Base-by-base conservation (phyloP, 2,888 invertebrate species). In the Phyto melanocephala region DNA sequence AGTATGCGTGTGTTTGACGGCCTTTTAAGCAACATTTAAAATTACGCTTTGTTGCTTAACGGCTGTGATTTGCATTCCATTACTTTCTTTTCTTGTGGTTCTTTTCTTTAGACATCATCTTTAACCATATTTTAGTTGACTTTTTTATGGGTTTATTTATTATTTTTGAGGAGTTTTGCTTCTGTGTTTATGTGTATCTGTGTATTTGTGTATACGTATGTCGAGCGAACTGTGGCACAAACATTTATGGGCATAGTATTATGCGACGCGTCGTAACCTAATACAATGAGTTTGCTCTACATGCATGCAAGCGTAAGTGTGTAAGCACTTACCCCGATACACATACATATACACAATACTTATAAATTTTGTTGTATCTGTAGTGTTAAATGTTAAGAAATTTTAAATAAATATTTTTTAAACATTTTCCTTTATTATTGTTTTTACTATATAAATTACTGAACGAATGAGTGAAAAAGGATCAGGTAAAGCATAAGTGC, bases 21-120 rank as follows among this genome's bases (percentile, higher is more conserved):
- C 52, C 75, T 79, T 71, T 82, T 63, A 75, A 79, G 79, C 58
- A 75, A 65, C 60, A 65, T 82, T 82, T 75, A 79, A 79, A 71
- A 71, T 79, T 75, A 65, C 75, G 70, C 70, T 75, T 79, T 79
- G 35, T 37, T 78, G 74, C 72, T 78, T 74, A 65, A 70, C 70
- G 74, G 42, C 50, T 78, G 74, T 75, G 78, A 81, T 81, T 81
- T 81, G 63, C 70, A 75, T 81, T 79, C 20, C 11, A 11, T 40
- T 2, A 2, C 11, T 56, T 56, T 17, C 17, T 8, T 8, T 17
- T 8, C 2, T 28, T 10, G 8, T 7, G 10, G 4, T 4, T 7
- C n/a, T n/a, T n/a, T 28, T 24, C 3, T 6, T 52, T 7, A 6
- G 11, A 5, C 24, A 4, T 22, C 24, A 13, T n/a, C 24, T n/a